These are phyloP conservation scores for Mesoligia furuncula DNA, from an alignment of 2,888 invertebrate genomes.

Conservation along the genomic window DNA sequence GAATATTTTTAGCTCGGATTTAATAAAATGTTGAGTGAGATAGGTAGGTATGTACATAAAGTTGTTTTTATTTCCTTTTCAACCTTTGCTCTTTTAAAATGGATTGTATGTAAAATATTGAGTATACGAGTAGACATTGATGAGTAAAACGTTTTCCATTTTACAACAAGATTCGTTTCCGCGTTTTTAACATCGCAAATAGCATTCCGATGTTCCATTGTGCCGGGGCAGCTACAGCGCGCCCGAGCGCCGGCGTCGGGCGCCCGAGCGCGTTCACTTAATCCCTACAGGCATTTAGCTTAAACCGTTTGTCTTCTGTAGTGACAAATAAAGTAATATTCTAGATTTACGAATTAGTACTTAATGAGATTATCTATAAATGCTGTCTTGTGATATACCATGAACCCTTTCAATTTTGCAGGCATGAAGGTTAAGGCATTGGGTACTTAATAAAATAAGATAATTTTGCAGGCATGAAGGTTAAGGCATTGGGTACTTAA, in stretches of 20 bases:
- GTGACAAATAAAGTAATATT: constrained; percentile 39
- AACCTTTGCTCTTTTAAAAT: constrained; percentile 5
- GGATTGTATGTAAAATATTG: constrained; percentile 8
- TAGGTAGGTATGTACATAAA: not conserved
- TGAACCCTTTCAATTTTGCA: not conserved
- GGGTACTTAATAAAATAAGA: not conserved
- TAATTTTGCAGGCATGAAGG: not conserved
- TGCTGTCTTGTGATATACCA: not conserved
- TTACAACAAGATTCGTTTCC: constrained; percentile 68
- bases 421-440: not conserved
- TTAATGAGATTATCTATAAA: not conserved
- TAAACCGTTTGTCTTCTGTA: constrained; percentile 54
- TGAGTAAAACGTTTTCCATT: constrained; percentile 60
- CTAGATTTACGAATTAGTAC: constrained; percentile 22
- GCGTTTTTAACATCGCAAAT: constrained; percentile 78
- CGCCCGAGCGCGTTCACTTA: constrained; percentile 70
- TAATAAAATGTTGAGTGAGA: not conserved
- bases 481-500: not conserved
- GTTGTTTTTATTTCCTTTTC: not conserved
- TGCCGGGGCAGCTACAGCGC: constrained; percentile 65
- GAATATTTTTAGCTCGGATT: no score
- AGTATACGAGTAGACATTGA: constrained; percentile 6
- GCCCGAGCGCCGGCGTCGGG: not conserved
- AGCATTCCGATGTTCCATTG: constrained; percentile 81
- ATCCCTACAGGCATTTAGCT: constrained; percentile 71